Conservation (phyloP, 2,888 invertebrate genomes). For the Chaetoderma sp. region DNA sequence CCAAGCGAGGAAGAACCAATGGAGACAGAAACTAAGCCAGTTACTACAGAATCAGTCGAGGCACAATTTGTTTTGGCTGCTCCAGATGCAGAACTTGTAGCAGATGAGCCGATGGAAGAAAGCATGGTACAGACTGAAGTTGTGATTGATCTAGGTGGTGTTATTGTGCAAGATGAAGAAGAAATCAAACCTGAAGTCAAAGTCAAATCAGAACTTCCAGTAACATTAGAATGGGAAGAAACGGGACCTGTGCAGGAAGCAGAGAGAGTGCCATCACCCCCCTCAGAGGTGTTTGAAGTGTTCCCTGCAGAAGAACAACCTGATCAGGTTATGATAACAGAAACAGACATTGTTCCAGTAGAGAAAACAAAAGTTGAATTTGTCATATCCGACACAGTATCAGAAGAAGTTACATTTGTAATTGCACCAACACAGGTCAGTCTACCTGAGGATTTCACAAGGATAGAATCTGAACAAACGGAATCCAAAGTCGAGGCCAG, state of each 20-base stretch:
- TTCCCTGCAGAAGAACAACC: too few species aligned
- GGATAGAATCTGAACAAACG: conserved; percentile 33
- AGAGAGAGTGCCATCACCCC: too few species aligned
- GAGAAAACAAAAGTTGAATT: neutral
- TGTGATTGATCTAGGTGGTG: neutral
- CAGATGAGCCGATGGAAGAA: neutral
- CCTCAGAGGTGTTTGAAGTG: too few species aligned
- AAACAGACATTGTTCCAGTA: neutral
- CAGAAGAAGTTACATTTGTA: too few species aligned
- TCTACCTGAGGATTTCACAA: too few species aligned
- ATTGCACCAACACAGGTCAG: too few species aligned
- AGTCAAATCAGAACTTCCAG: neutral
- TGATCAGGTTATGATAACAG: neutral
- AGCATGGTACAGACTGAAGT: too few species aligned
- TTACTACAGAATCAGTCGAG: neutral
- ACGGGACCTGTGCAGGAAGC: neutral
- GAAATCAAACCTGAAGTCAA: neutral
- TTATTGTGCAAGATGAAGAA: neutral
- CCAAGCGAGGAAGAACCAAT: conserved; percentile 12
- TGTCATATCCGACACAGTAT: too few species aligned
- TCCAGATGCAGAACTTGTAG: neutral
- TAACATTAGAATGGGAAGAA: neutral
- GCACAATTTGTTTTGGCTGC: neutral
- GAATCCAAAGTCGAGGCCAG: conserved; percentile 29
- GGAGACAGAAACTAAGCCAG: neutral